Conservation (phyloP, 2,888 invertebrate species). For the Diaphora mendica region DNA sequence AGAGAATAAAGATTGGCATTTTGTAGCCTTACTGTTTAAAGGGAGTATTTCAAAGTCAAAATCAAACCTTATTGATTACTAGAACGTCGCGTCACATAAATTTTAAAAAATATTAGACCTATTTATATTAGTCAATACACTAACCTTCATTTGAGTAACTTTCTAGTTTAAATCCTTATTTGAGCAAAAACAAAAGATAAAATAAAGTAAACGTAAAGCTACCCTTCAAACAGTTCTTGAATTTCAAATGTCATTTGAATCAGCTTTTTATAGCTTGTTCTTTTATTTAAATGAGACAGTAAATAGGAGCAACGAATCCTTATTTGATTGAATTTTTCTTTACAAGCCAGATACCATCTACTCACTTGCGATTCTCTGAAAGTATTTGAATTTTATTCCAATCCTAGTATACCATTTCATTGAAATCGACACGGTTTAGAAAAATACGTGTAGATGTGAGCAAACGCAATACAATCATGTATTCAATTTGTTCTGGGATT, state of each 20-base stretch:
- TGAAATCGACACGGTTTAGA: constrained; percentile 75
- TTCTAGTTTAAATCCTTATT: background rate
- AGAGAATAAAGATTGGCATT: no score
- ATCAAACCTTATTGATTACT: background rate
- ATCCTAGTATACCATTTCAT: constrained; percentile 66
- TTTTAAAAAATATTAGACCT: background rate
- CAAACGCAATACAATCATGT: constrained; percentile 75
- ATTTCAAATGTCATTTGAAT: constrained; percentile 46
- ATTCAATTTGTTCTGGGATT: constrained; percentile 79
- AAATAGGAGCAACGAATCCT: constrained; percentile 66
- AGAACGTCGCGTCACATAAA: background rate
- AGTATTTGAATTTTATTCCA: constrained; percentile 79
- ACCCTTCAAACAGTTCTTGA: constrained; percentile 22
- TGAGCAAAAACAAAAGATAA: background rate
- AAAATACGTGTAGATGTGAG: constrained; percentile 69
- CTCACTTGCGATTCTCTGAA: constrained; percentile 53
- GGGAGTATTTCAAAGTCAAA: no score
- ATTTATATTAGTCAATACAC: background rate
- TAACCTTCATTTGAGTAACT: background rate
- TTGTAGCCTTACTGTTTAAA: no score
- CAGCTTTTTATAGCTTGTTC: constrained; percentile 61
- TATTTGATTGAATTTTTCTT: constrained; percentile 76
- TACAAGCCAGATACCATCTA: constrained; percentile 59
- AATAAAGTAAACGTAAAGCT: background rate
- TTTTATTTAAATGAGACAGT: constrained; percentile 72